Conservation (phyloP, 1,140 invertebrate species). For the Diplogasteroides magnus region DNA sequence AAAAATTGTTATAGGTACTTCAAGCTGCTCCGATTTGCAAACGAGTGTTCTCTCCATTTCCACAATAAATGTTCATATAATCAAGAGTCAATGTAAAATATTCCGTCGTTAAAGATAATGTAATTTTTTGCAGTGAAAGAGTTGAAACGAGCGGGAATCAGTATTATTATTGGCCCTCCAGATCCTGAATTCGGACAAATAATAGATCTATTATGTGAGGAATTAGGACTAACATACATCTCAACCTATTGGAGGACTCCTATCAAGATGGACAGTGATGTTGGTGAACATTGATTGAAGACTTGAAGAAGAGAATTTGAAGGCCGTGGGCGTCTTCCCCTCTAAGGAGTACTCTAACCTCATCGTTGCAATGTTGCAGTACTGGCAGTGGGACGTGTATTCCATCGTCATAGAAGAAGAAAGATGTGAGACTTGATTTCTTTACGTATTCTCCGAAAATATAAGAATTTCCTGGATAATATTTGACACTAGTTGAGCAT, state of each 20-base stretch:
- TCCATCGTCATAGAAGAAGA: neutral
- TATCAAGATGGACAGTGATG: too few relatives aligned
- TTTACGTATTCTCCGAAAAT: neutral
- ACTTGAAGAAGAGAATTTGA: too few relatives aligned
- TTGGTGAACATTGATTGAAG: too few relatives aligned
- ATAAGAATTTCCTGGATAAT: too few relatives aligned
- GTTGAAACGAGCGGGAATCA: neutral
- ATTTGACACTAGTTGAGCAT: too few relatives aligned
- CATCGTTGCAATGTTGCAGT: neutral
- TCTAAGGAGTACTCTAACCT: constrained; percentile 11
- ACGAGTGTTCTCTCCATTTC: neutral
- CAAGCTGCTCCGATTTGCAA: neutral
- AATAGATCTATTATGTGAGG: constrained; percentile 15
- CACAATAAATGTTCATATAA: neutral
- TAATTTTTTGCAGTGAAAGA: neutral
- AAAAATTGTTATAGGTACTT: too few relatives aligned
- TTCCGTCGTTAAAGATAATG: too few relatives aligned
- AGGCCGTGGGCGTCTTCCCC: constrained; percentile 7
- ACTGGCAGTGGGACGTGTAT: neutral
- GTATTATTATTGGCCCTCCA: constrained; percentile 11
- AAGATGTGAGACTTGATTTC: neutral
- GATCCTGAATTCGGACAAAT: constrained; percentile 11
- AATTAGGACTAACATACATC: constrained; percentile 16
- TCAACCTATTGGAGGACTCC: constrained; percentile 14
- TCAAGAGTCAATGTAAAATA: neutral